phyloP scores from a whole-genome alignment of 92 coral and sea anemone species.

The Umimayanthus kanabou region DNA sequence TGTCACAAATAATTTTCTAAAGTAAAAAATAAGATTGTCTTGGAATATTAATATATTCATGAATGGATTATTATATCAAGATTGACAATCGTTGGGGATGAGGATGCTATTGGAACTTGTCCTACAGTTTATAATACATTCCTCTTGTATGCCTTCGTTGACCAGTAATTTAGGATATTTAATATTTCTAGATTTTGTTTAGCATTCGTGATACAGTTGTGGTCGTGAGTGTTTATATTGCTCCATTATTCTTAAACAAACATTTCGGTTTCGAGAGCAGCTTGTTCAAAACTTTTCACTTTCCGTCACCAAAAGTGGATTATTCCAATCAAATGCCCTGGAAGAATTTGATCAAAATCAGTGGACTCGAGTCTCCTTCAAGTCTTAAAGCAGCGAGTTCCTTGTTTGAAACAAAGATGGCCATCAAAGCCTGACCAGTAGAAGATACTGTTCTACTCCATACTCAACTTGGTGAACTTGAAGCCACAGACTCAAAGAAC shows the following conservation, averaged over 20 bases:
- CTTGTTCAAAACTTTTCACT: neutral
- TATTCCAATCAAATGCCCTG: neutral
- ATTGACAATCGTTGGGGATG: neutral
- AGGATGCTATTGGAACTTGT: neutral
- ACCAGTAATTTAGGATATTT: neutral
- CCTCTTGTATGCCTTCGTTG: neutral
- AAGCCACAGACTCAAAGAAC: neutral
- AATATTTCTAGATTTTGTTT: conserved; percentile 10
- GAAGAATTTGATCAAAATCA: neutral
- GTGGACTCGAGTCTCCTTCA: neutral
- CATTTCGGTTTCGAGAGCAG: neutral
- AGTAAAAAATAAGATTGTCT: neutral
- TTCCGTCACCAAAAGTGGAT: neutral
- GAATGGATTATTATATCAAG: neutral
- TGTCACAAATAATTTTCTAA: neutral
- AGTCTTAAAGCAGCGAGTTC: neutral
- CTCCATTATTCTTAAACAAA: conserved; percentile 16
- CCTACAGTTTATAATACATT: neutral
- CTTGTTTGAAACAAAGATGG: neutral
- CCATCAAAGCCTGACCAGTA: neutral
- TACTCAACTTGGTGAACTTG: neutral
- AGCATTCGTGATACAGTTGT: conserved; percentile 1
- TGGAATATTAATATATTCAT: too few relatives aligned
- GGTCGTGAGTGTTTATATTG: conserved; percentile 23
- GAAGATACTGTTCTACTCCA: neutral